Evolutionary conservation across 2,797 vertebrate genomes (phyloP), one percentile per base, ranked within the genome.

Genomic region (Acipenser transmontanus): DNA sequence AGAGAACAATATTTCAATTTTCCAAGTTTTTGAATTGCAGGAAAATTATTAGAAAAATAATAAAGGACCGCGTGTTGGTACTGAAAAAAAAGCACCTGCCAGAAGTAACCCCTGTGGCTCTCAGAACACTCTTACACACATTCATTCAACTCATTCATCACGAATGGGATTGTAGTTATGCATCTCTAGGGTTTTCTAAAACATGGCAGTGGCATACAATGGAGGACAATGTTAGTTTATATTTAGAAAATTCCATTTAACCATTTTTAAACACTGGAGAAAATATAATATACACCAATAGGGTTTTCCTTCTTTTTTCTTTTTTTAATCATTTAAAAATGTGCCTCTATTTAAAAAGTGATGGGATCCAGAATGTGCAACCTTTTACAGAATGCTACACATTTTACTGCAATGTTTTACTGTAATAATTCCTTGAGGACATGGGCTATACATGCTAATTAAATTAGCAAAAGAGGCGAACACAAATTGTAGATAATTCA

Each of bases 401-500:
- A 34, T 34, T 34, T 34, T 34, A 3, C 34, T 34, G 34, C 4
- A 34, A 34, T 34, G 34, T 34, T 34, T 34, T 34, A 34, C 34
- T 4, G 4, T 34, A 34, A 34, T 34, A 34, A 34, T 79, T 72
- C 77, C 66, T 59, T 47, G 72, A 71, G 72, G 72, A 77, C 66
- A 74, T 75, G 70, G 50, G 64, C 75, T 65, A 64, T 69, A 64
- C 78, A 77, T 72, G 76, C 80, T 78, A 74, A 81, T 77, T 77
- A 73, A 68, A 80, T 86, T 79, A 77, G 5, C 69, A 63, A 65
- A 73, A 74, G 67, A 62, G 70, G 71, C 65, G 62, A 72, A 74
- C 1, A 48, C 62, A 69, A 76, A 73, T 50, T 7, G 61, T 49
- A 65, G 67, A 50, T 82, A 82, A 90, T 91, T 83, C 83, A 85